Evolutionary conservation across 1,140 invertebrate genomes (phyloP), one percentile per base, ranked within the genome.

Genomic region (Mylabris phalerata): DNA sequence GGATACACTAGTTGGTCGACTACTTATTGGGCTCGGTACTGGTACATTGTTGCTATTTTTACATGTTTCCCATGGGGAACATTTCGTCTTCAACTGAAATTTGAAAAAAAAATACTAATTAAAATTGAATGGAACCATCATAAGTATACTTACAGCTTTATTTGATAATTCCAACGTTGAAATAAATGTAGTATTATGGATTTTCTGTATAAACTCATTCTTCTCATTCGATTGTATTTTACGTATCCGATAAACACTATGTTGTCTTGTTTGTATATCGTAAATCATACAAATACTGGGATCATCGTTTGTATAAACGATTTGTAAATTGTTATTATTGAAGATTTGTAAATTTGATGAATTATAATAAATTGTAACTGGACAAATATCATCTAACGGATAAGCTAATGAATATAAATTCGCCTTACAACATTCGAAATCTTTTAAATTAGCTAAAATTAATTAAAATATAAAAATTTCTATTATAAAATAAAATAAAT

Each of bases 361-460:
- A 67, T 82, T 81, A 65, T 82, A 81, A 68, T 87, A 89, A 40
- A 88, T 82, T 4, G 93, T 77, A 32, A 95, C 81, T 3, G 92
- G 92, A 51, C 86, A 85, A 32, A 94, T 87, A 77, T 95, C 93
- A 76, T 95, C 89, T 32, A 95, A 75, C 1, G 92, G 92, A 80
- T 95, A 91, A 19, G 86, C 79, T 62, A 95, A 75, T 32, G 90
- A 92, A 75, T 91, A 95, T 44, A 90, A 77, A 1, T 83, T 83
- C 1, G 88, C 85, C 64, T 87, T 71, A 2, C 72, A 32, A 19
- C 67, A 63, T 26, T 71, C 44, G 55, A 71, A 63, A 46, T 75
- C 64, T 50, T 62, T 61, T 11, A 25, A 54, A 48, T 50, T 48
- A 50, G 38, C 67, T 68, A 39, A 48, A 48, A 55, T 55, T 40